A percentile compares a stretch with the other conserved stretches of the same genome.
phyloP scores from a whole-genome alignment of 1,140 invertebrate species.

The Mycetomoellerius zeteki region DNA sequence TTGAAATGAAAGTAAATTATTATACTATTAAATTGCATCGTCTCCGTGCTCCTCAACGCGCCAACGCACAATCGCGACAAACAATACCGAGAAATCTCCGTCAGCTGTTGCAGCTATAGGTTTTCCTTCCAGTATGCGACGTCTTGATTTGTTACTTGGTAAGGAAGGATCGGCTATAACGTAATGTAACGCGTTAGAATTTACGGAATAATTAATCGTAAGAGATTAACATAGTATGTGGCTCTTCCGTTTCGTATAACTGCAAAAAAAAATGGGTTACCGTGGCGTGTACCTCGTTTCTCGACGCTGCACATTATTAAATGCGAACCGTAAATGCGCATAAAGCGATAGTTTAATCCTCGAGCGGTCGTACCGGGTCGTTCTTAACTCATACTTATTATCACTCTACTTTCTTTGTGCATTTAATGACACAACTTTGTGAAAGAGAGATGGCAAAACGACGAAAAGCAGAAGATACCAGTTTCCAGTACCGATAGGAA shows the following conservation, averaged over 20 bases:
- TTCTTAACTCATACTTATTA: not conserved
- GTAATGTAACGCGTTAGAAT: constrained; percentile 58
- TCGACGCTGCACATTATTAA: constrained; percentile 25
- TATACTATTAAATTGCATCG: not conserved
- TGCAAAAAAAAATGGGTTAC: constrained; percentile 37
- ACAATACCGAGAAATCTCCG: not conserved
- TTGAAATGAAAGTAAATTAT: constrained; percentile 5
- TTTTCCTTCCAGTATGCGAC: constrained; percentile 14
- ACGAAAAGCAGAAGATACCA: not conserved
- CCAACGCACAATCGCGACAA: constrained; percentile 25
- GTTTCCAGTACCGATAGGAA: not conserved
- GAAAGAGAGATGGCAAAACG: not conserved
- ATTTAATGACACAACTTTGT: not conserved
- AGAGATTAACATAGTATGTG: constrained; percentile 50
- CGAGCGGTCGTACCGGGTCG: constrained; percentile 5
- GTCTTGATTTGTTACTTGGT: constrained; percentile 51
- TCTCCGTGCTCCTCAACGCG: not conserved
- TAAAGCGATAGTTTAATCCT: constrained; percentile 46
- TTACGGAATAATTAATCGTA: constrained; percentile 51
- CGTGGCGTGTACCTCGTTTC: constrained; percentile 47
- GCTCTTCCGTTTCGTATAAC: constrained; percentile 49
- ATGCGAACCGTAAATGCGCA: constrained; percentile 4
- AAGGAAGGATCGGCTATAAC: constrained; percentile 56
- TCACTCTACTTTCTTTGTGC: not conserved
- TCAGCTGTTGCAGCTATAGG: not conserved